Base-by-base conservation (phyloP, 2,113 vertebrate species). In the Circaetus gallicus region DNA sequence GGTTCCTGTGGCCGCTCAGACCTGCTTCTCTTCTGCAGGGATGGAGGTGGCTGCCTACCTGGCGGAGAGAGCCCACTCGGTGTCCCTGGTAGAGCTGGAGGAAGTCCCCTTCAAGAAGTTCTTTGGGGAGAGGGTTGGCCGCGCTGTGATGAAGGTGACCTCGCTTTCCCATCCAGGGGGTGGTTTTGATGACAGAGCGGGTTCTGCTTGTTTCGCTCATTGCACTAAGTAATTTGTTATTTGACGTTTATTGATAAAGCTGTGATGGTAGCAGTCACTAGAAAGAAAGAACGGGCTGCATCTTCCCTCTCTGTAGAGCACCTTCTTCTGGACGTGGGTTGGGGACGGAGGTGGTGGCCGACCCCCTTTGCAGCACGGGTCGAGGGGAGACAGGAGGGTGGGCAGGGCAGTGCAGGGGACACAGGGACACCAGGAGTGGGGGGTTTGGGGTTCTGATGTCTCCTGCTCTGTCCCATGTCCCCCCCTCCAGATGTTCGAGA, bases 1-100 rank as follows among this genome's bases (percentile, higher is more conserved):
- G 24, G 9, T 17, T 45, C 28, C n/a, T 0, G 0, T 2, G 0
- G 47, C 63, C 2, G 0, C 69, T 82, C 0, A 13, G 52, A 79
- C 47, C 36, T 53, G 11, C 32, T 61, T 58, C 56, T 74, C 22
- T 94, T 93, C 73, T 69, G 36, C 96, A 99, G 99, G 99, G 77
- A 99, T 99, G 99, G 99, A 99, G 95, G 99, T 99, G 90, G 99
- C 99, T 0, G 99, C 99, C 69, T 99, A 99, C 59, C 98, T 99
- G 0, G 97, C 99, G 0, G 99, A 99, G 96, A 99, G 99, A 94
- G 99, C 99, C 52, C 99, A 99, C 93, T 99, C 99, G 0, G 99
- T 99, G 93, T 99, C 99, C 2, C 89, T 99, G 97, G 99, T 99
- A 43, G 99, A 99, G 90, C 97, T 99, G 58, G 99, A 99, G 86